Conservation (phyloP, 2,797 vertebrate genomes). For the Valencia hispanica region DNA sequence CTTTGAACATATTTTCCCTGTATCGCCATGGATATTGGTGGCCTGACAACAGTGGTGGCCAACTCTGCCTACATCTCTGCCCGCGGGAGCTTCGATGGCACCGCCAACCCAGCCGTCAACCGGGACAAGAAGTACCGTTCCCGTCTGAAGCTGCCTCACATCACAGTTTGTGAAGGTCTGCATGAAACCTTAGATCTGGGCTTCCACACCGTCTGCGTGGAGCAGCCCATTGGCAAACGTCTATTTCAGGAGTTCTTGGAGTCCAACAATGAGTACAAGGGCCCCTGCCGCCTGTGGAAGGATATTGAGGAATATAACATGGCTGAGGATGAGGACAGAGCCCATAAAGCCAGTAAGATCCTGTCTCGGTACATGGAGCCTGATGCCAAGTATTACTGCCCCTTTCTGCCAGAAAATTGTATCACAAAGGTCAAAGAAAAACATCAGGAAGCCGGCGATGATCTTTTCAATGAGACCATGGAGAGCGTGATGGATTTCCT, state of each 20-base stretch:
- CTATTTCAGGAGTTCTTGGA: slow-evolving; percentile 89
- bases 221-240: slow-evolving; percentile 88
- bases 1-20: neutral
- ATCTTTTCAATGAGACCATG: slow-evolving; percentile 78
- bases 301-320: slow-evolving; percentile 85
- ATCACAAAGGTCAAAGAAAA: slow-evolving; percentile 78
- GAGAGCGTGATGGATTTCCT: slow-evolving; percentile 81
- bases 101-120: slow-evolving; percentile 67
- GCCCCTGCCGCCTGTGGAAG: slow-evolving; percentile 83
- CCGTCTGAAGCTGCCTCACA: slow-evolving; percentile 87
- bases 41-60: slow-evolving; percentile 89
- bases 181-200: slow-evolving; percentile 76
- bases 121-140: slow-evolving; percentile 88
- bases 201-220: slow-evolving; percentile 81
- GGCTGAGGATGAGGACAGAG: slow-evolving; percentile 77
- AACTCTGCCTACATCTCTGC: slow-evolving; percentile 91
- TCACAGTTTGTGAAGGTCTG: slow-evolving; percentile 83
- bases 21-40: slow-evolving; percentile 86
- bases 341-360: slow-evolving; percentile 79
- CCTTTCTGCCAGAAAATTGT: slow-evolving; percentile 82
- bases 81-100: slow-evolving; percentile 84
- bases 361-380: slow-evolving; percentile 83
- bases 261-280: slow-evolving; percentile 67
- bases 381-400: slow-evolving; percentile 80
- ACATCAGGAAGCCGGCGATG: slow-evolving; percentile 53